Evolutionary conservation across 2,888 invertebrate genomes (phyloP), one percentile per base, ranked within the genome.

Genomic region (Leucania comma): DNA sequence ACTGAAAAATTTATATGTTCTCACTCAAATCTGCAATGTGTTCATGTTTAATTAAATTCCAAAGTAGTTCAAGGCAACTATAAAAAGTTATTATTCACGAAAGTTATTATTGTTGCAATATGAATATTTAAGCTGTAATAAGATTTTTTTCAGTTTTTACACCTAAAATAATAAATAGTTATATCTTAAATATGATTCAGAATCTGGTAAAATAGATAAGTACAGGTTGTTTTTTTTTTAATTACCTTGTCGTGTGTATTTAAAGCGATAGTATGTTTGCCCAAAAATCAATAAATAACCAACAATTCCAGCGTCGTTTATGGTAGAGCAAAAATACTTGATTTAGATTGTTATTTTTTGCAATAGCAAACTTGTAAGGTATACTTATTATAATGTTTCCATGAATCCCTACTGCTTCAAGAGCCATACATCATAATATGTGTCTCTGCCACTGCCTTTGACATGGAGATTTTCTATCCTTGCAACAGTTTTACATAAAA

Each of bases 21-120:
- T 72, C 29, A 46, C 53, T 67, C 29, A n/a, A 59, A 54, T 48
- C 26, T 68, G 53, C 72, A 76, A 54, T 54, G 14, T 54, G 59
- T 42, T 69, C 48, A 73, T 59, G 26, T 59, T 56, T 73, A 32
- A 69, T 51, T 58, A 35, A 57, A 68, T 75, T 73, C 50, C 50
- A 50, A 73, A 69, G 54, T 77, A 60, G 73, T 50, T 69, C 77
- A 76, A 69, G 77, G 77, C 54, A 62, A 50, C 29, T 56, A 60
- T 69, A 73, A 76, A 51, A 74, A 60, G 32, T 69, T 51, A 68
- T 60, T 68, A 74, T 78, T 61, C 78, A 57, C 46, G 29, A 50
- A 68, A 70, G 68, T 68, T 57, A 72, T 57, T 72, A 58, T 51
- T 78, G 61, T 78, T 62, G 60, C 78, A 78, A 51, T 58, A 71